These are phyloP conservation scores for Rhynchopsitta pachyrhyncha DNA, from an alignment of 2,113 vertebrate species.

Conservation along the genomic window DNA sequence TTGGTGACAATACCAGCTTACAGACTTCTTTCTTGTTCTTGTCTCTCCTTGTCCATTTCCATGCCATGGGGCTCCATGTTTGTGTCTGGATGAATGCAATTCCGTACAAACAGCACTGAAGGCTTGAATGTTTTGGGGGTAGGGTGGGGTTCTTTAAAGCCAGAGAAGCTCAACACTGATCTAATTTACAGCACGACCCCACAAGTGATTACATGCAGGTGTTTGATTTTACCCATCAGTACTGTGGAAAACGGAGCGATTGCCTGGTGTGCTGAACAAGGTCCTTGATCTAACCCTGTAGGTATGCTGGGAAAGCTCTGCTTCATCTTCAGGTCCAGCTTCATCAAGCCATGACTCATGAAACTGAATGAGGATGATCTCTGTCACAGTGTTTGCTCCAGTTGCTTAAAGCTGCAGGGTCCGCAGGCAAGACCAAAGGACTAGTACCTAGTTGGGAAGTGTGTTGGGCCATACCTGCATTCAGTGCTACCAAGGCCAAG, in stretches of 20 bases:
- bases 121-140: background rate
- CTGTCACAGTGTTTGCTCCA: background rate
- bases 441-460: background rate
- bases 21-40: background rate
- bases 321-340: background rate
- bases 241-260: background rate
- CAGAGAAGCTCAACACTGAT: background rate
- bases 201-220: background rate
- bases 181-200: background rate
- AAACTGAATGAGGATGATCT: background rate
- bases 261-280: background rate
- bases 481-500: background rate
- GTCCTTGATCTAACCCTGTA: background rate
- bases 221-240: background rate
- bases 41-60: background rate
- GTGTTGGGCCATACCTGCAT: background rate
- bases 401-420: background rate
- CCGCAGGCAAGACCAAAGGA: background rate
- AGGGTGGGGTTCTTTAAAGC: background rate
- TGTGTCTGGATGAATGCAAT: background rate
- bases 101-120: background rate
- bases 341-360: background rate
- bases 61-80: background rate
- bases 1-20: background rate
- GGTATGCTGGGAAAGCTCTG: background rate